A percentile compares a stretch with the other conserved stretches of the same genome.
Conservation (phyloP, 2,113 vertebrate species). For the Anarhynchus alexandrinus region DNA sequence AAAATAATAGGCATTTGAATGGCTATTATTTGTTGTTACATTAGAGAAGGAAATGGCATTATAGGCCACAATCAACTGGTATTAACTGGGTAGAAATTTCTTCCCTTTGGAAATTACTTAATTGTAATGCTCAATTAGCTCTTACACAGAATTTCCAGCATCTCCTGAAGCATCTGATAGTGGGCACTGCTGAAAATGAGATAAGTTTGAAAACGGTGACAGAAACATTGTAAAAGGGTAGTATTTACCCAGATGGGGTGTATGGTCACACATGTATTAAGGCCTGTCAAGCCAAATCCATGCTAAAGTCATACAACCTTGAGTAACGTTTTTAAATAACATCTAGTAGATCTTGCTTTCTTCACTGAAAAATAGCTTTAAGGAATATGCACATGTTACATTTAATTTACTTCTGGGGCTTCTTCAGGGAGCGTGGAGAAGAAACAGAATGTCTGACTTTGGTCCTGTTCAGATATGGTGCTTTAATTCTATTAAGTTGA, state of each 20-base stretch:
- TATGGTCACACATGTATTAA: not conserved
- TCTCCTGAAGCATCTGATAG: not conserved
- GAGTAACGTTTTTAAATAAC: not conserved
- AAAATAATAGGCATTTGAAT: not conserved
- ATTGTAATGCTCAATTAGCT: not conserved
- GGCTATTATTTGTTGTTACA: not conserved
- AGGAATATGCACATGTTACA: not conserved
- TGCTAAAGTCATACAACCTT: not conserved
- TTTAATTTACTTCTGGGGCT: not conserved
- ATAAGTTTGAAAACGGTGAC: not conserved
- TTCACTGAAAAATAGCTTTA: not conserved
- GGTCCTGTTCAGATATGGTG: not conserved
- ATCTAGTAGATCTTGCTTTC: not conserved
- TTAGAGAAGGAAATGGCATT: not conserved
- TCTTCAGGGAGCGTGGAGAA: not conserved
- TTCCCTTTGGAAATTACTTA: not conserved
- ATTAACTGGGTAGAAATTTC: not conserved
- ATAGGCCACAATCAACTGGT: not conserved
- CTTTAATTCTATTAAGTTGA: not conserved
- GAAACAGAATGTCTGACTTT: not conserved
- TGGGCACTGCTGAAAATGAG: not conserved
- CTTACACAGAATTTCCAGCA: not conserved
- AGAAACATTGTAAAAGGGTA: not conserved
- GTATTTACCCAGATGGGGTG: not conserved
- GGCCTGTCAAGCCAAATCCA: not conserved